A percentile compares a stretch with the other conserved stretches of the same genome.
Evolutionary conservation across 2,797 vertebrate genomes (phyloP).

Genomic region (Sebastes trivittatus): DNA sequence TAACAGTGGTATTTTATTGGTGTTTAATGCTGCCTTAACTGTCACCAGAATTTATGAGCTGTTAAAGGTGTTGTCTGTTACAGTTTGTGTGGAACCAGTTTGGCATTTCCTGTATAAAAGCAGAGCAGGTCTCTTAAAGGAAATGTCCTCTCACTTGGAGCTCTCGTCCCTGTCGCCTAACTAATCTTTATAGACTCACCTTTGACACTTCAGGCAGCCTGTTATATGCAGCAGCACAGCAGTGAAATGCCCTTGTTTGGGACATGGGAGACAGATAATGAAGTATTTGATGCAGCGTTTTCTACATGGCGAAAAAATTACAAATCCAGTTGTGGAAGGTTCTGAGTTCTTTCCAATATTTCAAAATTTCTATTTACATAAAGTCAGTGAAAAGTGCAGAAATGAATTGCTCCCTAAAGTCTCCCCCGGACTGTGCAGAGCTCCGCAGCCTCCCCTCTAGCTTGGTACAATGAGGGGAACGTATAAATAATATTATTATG

Average conservation of each 20-base stretch:
- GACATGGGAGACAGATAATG: slow-evolving; percentile 48
- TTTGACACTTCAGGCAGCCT: slow-evolving; percentile 71
- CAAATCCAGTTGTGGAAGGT: slow-evolving; percentile 21
- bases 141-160: slow-evolving; percentile 71
- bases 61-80: slow-evolving; percentile 79
- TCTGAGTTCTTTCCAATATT: slow-evolving; percentile 45
- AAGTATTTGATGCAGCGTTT: slow-evolving; percentile 17
- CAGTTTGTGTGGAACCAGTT: slow-evolving; percentile 77
- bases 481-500: slow-evolving; percentile 77
- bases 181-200: slow-evolving; percentile 78
- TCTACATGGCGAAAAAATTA: slow-evolving; percentile 3
- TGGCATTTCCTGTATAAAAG: slow-evolving; percentile 84
- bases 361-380: slow-evolving; percentile 65
- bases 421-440: slow-evolving; percentile 43
- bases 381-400: slow-evolving; percentile 52
- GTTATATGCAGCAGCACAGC: slow-evolving; percentile 38
- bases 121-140: slow-evolving; percentile 70
- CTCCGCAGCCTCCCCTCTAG: slow-evolving; percentile 39
- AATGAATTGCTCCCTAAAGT: slow-evolving; percentile 61
- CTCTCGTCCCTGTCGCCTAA: slow-evolving; percentile 67
- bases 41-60: slow-evolving; percentile 69
- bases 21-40: slow-evolving; percentile 59
- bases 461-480: slow-evolving; percentile 62
- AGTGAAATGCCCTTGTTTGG: slow-evolving; percentile 59
- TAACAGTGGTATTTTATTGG: slow-evolving; percentile 43